Base-by-base conservation (phyloP, 2,797 vertebrate genomes). In the Sternarchorhynchus goeldii region DNA sequence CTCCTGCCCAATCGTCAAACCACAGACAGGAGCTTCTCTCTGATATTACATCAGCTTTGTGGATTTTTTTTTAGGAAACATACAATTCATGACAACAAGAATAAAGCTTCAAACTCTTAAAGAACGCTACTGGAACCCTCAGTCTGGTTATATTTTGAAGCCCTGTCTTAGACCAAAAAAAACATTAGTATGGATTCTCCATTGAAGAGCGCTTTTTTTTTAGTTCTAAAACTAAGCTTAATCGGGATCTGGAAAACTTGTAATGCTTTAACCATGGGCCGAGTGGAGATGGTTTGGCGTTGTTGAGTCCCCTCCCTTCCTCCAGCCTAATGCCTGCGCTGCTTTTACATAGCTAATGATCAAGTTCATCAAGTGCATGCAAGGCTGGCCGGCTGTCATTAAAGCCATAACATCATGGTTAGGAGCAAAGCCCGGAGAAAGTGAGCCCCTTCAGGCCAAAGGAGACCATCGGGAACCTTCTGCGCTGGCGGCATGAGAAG, bases 381-480 rank as follows among this genome's bases (percentile, higher is more conserved):
- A 66, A 62, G 57, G 55, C 72, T 55, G 56, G 59, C 50, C 62
- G 31, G 31, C 73, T 70, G 68, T 82, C 67, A 56, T 82, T 76
- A 72, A 76, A 72, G 62, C 58, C 62, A 73, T 72, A 69, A 79
- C 73, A 75, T 75, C 66, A 68, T 77, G 53, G 18, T 68, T 55
- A 79, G 64, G 74, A 78, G 60, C 59, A 70, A 34, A 80, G 75
- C 66, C 63, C 59, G 63, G 25, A 63, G 74, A 77, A 83, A 80
- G 58, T 32, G 41, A 62, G 73, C 75, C 73, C 34, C 36, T 12
- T 2, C 67, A 21, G 60, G 25, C 25, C 25, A 25, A 25, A 50
- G 4, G 17, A 39, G 60, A 78, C 31, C 32, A 25, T 7, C 7
- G 71, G 59, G 31, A 66, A 66, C 60, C 76, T 72, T 50, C 76